These are phyloP conservation scores for Alca torda DNA, from an alignment of 2,797 vertebrate species.

Conservation along the genomic window DNA sequence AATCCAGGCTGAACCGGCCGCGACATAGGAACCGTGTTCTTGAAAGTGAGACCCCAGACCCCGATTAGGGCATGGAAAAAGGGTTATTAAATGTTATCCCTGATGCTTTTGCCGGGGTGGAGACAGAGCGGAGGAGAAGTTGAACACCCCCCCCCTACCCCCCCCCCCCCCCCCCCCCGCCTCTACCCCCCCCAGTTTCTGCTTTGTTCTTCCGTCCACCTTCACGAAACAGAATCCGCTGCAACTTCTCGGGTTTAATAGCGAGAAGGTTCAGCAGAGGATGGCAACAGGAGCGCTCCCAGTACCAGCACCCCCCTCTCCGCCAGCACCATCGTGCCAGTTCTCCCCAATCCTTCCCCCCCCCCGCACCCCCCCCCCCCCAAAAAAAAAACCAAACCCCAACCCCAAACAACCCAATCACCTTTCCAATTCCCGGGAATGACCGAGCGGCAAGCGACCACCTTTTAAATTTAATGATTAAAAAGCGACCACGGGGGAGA, in stretches of 20 bases:
- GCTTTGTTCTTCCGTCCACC: conserved; percentile 24
- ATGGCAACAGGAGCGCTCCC: background rate
- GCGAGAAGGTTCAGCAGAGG: background rate
- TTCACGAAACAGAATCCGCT: background rate
- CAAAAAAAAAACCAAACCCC: too few species aligned
- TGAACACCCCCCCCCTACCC: too few species aligned
- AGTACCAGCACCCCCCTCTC: background rate
- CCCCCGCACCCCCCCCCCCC: too few species aligned
- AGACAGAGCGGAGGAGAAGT: background rate
- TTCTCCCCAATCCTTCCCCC: too few species aligned
- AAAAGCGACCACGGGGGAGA: background rate
- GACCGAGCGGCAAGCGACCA: background rate
- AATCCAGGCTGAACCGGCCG: background rate
- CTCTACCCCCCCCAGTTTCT: background rate
- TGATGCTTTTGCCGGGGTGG: background rate
- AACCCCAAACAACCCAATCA: background rate
- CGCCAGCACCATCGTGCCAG: background rate
- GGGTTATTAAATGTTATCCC: background rate
- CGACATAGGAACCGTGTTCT: background rate
- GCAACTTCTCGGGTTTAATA: background rate
- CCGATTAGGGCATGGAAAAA: background rate
- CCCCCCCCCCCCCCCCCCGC: too few species aligned
- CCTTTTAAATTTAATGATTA: background rate
- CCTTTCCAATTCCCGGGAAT: background rate
- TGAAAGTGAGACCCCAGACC: background rate